phyloP scores from a whole-genome alignment of 2,888 invertebrate genomes.

The Tinea trinotella region DNA sequence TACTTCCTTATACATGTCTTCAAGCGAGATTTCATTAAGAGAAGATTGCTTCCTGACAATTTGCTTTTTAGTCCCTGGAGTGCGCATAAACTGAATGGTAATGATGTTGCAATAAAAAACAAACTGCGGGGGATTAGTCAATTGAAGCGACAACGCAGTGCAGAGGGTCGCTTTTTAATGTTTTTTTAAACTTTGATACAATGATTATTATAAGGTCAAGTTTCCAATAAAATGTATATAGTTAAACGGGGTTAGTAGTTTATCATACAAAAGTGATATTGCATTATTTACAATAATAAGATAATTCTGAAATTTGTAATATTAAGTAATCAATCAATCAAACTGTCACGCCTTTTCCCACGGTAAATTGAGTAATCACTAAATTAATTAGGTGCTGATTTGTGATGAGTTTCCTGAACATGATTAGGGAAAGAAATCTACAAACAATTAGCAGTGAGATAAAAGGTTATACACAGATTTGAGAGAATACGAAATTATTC shows the following conservation, averaged over 20 bases:
- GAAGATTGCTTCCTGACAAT: slow-evolving; percentile 7
- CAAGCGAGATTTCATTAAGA: background rate
- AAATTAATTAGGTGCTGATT: no score
- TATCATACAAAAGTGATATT: slow-evolving; percentile 1
- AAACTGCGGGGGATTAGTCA: slow-evolving; percentile 18
- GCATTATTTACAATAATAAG: background rate
- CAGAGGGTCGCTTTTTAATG: background rate
- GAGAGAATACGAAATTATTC: no score
- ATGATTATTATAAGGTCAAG: background rate
- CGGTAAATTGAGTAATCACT: no score
- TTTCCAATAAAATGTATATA: background rate
- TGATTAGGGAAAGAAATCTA: no score
- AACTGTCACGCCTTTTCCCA: no score
- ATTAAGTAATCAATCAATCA: no score
- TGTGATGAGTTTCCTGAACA: no score
- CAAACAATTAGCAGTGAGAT: no score
- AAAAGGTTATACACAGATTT: no score
- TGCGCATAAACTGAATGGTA: slow-evolving; percentile 5
- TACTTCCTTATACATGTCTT: background rate
- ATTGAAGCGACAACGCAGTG: background rate
- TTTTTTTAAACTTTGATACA: slow-evolving; percentile 1
- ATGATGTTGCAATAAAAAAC: slow-evolving; percentile 19
- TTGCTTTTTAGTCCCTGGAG: slow-evolving; percentile 1
- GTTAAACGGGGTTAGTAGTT: background rate
- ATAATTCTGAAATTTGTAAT: background rate